These are phyloP conservation scores for Melieria picta DNA, from an alignment of 2,888 invertebrate genomes.

Conservation along the genomic window DNA sequence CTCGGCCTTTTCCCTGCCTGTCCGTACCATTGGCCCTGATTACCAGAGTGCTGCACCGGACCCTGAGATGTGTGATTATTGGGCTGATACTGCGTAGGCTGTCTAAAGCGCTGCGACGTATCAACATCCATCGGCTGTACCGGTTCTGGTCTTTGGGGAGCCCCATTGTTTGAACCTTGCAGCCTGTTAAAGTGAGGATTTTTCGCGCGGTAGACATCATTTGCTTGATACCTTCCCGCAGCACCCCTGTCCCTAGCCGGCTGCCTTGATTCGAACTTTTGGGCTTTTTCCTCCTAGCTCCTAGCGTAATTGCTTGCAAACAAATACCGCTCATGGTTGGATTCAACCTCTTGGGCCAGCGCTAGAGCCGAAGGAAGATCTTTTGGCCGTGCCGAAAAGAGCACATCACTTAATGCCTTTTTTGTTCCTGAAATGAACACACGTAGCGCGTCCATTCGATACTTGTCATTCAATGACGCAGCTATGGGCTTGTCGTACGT, in stretches of 20 bases:
- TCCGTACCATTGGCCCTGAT: neutral
- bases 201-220: neutral
- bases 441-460: conserved; percentile 36
- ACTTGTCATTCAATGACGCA: conserved; percentile 36
- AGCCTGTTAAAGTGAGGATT: neutral
- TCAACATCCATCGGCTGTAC: conserved; percentile 4
- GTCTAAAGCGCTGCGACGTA: neutral
- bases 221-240: neutral
- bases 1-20: too few relatives aligned
- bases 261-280: neutral
- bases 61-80: neutral
- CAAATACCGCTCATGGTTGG: conserved; percentile 32
- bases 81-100: neutral
- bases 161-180: neutral
- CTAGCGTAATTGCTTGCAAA: conserved; percentile 34
- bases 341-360: conserved; percentile 32
- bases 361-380: conserved; percentile 5
- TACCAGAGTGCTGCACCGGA: neutral
- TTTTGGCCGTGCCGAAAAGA: conserved; percentile 35
- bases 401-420: conserved; percentile 32
- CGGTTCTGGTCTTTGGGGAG: neutral
- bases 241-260: neutral
- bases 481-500: conserved; percentile 28
- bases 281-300: conserved; percentile 26
- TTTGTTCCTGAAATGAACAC: conserved; percentile 35